These are phyloP conservation scores for Aplysina aerophoba DNA, from an alignment of 37 sponge, comb jelly and placozoan genomes.

Conservation along the genomic window DNA sequence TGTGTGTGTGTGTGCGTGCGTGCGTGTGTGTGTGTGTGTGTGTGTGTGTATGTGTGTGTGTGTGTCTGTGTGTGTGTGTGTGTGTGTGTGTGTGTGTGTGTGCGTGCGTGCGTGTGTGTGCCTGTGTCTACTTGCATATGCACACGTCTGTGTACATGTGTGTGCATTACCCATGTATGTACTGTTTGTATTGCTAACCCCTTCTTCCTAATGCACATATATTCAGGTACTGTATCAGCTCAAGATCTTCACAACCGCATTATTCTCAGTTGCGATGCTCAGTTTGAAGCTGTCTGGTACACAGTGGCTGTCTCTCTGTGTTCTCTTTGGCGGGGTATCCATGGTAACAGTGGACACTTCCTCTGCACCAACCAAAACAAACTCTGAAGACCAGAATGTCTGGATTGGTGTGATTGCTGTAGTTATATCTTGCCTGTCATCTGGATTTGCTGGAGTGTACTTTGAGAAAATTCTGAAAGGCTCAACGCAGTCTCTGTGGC, in stretches of 20 bases:
- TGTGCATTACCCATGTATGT: too few species aligned
- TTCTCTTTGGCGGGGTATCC: conserved; percentile 88
- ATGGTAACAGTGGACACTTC: conserved; percentile 61
- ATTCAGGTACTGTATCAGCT: conserved; percentile 94
- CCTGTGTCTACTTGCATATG: not conserved
- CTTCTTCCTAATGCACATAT: too few species aligned
- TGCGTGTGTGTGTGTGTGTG: too few species aligned
- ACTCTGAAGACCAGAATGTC: conserved; percentile 56
- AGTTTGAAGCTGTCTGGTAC: conserved; percentile 62
- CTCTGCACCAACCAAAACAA: not conserved
- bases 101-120: too few species aligned
- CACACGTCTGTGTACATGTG: too few species aligned
- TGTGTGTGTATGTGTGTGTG: too few species aligned
- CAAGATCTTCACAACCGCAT: conserved; percentile 96
- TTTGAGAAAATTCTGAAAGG: conserved; percentile 96
- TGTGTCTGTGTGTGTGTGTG: too few species aligned
- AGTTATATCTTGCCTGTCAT: conserved; percentile 76
- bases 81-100: too few species aligned
- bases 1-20: not conserved
- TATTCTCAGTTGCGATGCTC: conserved; percentile 93
- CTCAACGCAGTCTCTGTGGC: conserved; percentile 85
- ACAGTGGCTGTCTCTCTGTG: conserved; percentile 87
- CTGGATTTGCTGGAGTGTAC: conserved; percentile 98
- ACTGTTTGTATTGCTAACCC: not conserved
- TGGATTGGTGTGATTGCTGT: conserved; percentile 85